Conservation (phyloP, 2,888 invertebrate genomes). For the Tetragonisca angustula region DNA sequence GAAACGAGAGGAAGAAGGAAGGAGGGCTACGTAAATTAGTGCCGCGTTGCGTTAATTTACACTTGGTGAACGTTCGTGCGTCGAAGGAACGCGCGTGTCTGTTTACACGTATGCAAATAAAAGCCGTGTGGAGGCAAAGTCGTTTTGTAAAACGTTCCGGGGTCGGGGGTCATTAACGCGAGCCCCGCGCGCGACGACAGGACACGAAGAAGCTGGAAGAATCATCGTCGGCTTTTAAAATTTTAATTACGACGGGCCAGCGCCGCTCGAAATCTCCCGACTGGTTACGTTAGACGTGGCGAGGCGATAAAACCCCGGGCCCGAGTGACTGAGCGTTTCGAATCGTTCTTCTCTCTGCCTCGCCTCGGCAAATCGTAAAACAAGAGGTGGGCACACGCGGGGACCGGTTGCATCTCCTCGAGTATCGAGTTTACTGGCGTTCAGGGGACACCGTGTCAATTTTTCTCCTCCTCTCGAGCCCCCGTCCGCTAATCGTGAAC, state of each 20-base stretch:
- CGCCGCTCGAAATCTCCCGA: slow-evolving; percentile 29
- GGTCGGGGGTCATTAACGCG: slow-evolving; percentile 30
- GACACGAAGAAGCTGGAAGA: slow-evolving; percentile 29
- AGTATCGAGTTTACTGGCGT: slow-evolving; percentile 53
- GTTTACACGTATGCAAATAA: not conserved
- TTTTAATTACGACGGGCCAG: slow-evolving; percentile 52
- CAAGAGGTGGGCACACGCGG: slow-evolving; percentile 41
- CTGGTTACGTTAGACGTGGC: not conserved
- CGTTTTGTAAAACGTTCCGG: slow-evolving; percentile 12
- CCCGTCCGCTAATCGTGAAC: slow-evolving; percentile 41
- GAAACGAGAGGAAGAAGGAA: not conserved
- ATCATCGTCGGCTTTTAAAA: slow-evolving; percentile 48
- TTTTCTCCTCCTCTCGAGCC: not conserved
- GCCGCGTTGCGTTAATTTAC: slow-evolving; percentile 53
- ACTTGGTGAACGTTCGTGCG: not conserved
- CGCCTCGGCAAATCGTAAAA: slow-evolving; percentile 57
- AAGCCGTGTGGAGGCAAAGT: not conserved
- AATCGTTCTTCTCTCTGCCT: not conserved
- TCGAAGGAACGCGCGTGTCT: not conserved
- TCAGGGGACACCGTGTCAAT: slow-evolving; percentile 21
- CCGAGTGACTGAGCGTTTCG: not conserved
- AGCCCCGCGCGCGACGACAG: slow-evolving; percentile 17
- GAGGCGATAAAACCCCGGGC: slow-evolving; percentile 38
- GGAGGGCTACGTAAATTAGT: slow-evolving; percentile 21
- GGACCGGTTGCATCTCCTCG: slow-evolving; percentile 47